Base-by-base conservation (phyloP, 2,113 vertebrate species). In the Gymnorhina tibicen region DNA sequence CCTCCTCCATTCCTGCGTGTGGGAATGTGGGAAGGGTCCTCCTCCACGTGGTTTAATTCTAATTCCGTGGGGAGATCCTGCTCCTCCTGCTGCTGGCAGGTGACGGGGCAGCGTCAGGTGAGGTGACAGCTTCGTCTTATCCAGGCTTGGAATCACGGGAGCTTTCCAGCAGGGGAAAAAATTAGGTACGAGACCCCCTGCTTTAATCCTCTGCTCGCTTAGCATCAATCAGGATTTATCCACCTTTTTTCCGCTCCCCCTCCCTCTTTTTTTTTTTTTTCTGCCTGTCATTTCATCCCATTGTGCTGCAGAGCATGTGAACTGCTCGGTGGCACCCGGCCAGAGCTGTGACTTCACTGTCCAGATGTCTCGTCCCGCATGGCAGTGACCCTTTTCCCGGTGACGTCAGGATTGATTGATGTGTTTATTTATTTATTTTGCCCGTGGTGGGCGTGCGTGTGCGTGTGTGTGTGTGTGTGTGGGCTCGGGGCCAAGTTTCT, bases 391-490 rank as follows among this genome's bases (percentile, higher is more conserved):
- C 93, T 94, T 60, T 93, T 82, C 78, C 73, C 24, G 67, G 63
- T 95, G 96, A 94, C 93, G 60, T 84, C 70, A 80, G 52, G 90
- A 21, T 44, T 52, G 90, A 87, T 91, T 44, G 93, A 93, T 53
- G 56, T 59, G 77, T 89, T 87, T 56, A 92, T 95, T 95, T 95
- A 89, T 96, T 97, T 96, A 93, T 96, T 95, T 96, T 80, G 86
- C 79, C 47, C 73, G 28, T 91, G 84, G 42, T 73, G 55, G 67
- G 32, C 44, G 50, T 47, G 55, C 17, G 83, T 84, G 69, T 15
- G 81, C 68, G 18, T 50, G 44, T 42, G 49, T 18, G 82, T 84
- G 73, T 13, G 85, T 68, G 72, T 64, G 52, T 8, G 87, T 87
- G 84, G 94, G 87, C 90, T 42, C 10, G 1, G 1, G 59, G 83